A percentile compares a stretch with the other conserved stretches of the same genome.
phyloP scores from a whole-genome alignment of 2,888 invertebrate genomes.

The Phoenoteleia sp. region DNA sequence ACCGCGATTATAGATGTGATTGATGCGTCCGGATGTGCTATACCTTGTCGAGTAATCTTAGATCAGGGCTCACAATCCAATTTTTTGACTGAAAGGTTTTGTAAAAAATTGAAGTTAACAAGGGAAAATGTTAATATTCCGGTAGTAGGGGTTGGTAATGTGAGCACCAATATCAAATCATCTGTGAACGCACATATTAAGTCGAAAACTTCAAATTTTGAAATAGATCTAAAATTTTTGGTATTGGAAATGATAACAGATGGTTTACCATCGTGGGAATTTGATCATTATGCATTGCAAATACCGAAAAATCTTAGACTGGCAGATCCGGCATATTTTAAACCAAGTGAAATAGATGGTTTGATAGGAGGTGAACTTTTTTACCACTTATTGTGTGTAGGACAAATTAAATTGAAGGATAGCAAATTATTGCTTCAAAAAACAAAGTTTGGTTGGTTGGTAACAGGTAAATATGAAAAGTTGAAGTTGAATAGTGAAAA shows the following conservation, averaged over 20 bases:
- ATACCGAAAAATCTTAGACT: constrained; percentile 49
- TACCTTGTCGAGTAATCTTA: constrained; percentile 36
- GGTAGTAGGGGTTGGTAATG: constrained; percentile 11
- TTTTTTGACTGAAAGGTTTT: constrained; percentile 34
- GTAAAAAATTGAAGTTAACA: constrained; percentile 7
- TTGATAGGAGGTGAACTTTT: constrained; percentile 63
- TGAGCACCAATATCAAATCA: neutral
- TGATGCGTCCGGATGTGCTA: neutral
- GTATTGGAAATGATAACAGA: constrained; percentile 4
- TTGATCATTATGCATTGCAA: neutral
- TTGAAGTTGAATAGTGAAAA: no score
- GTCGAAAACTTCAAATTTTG: constrained; percentile 2
- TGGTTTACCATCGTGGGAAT: neutral
- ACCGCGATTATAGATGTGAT: constrained; percentile 30
- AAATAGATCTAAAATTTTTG: neutral
- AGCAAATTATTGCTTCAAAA: constrained; percentile 45
- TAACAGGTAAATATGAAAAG: constrained; percentile 31
- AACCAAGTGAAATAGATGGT: constrained; percentile 45
- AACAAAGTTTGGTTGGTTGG: constrained; percentile 68
- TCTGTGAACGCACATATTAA: neutral
- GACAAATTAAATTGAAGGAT: constrained; percentile 46
- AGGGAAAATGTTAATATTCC: constrained; percentile 4
- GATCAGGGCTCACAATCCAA: constrained; percentile 43
- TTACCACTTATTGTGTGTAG: constrained; percentile 52
- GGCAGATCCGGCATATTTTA: constrained; percentile 62